phyloP scores from a whole-genome alignment of 2,888 invertebrate species.

The Tiliacea aurago region DNA sequence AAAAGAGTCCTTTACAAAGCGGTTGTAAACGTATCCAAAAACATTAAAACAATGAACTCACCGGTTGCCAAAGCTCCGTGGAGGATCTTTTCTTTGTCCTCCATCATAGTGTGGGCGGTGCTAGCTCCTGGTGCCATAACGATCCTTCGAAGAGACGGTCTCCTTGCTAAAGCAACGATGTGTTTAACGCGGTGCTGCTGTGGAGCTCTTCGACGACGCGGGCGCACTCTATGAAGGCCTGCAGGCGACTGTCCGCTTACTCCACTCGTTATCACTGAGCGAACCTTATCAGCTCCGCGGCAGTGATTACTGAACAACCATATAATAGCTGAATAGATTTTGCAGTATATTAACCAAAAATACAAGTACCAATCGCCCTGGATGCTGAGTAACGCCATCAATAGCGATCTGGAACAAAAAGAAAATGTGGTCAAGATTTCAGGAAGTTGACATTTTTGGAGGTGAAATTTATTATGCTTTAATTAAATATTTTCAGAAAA shows the following conservation, averaged over 20 bases:
- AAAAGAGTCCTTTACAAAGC: slow-evolving; percentile 48
- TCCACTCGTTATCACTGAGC: slow-evolving; percentile 86
- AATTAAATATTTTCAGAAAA: background rate
- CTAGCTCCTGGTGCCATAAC: slow-evolving; percentile 91
- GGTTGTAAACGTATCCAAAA: slow-evolving; percentile 50
- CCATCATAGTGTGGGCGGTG: slow-evolving; percentile 89
- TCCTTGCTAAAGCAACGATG: slow-evolving; percentile 84
- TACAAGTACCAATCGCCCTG: slow-evolving; percentile 84
- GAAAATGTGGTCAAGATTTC: slow-evolving; percentile 6
- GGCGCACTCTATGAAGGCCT: slow-evolving; percentile 87
- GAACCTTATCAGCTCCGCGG: slow-evolving; percentile 87
- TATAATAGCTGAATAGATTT: slow-evolving; percentile 86
- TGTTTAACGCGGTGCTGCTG: slow-evolving; percentile 83
- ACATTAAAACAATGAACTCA: slow-evolving; percentile 67
- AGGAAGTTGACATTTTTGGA: background rate
- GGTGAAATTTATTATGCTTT: no score
- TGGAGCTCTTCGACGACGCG: slow-evolving; percentile 84
- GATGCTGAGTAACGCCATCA: slow-evolving; percentile 87
- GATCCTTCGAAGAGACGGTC: slow-evolving; percentile 86
- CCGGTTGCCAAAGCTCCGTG: slow-evolving; percentile 81
- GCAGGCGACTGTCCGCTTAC: slow-evolving; percentile 84
- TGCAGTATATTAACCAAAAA: slow-evolving; percentile 86
- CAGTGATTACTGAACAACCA: slow-evolving; percentile 88
- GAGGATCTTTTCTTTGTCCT: slow-evolving; percentile 88
- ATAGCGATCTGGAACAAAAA: slow-evolving; percentile 85